phyloP scores from a whole-genome alignment of 2,113 vertebrate species.

The Delphinus delphis region DNA sequence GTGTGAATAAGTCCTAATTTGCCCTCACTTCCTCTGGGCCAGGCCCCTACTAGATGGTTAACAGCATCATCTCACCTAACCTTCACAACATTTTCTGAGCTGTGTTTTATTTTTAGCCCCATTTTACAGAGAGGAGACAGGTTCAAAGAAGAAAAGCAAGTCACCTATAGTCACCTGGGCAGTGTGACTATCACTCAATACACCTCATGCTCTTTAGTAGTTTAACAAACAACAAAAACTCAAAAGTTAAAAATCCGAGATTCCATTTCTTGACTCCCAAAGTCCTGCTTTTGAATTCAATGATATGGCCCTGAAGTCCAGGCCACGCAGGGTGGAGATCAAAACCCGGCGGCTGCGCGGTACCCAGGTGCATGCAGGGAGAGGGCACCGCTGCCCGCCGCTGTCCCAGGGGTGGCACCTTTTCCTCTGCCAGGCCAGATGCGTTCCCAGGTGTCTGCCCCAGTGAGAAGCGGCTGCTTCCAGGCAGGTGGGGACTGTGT shows the following conservation, averaged over 20 bases:
- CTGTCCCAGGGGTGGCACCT: conserved; percentile 68
- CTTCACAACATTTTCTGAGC: not conserved
- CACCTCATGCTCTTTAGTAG: not conserved
- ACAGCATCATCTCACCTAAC: not conserved
- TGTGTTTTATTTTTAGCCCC: not conserved
- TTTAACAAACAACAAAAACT: not conserved
- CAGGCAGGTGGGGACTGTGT: conserved; percentile 60
- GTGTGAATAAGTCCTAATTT: not conserved
- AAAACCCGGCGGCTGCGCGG: conserved; percentile 48
- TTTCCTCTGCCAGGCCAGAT: conserved; percentile 72
- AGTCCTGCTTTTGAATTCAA: not conserved
- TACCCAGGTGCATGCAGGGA: conserved; percentile 70
- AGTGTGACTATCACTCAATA: no score
- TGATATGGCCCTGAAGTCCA: not conserved
- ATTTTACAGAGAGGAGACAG: not conserved
- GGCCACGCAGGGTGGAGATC: not conserved
- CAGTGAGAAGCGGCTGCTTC: conserved; percentile 72
- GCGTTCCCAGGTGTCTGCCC: conserved; percentile 75
- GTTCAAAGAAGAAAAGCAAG: not conserved
- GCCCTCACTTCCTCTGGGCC: no score
- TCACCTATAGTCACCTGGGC: not conserved
- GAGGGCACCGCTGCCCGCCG: conserved; percentile 66
- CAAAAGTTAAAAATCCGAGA: not conserved
- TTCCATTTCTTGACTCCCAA: not conserved
- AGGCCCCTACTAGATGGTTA: not conserved